Percentiles rank a stretch among this genome's conserved stretches.
These are phyloP conservation scores for Craniophora ligustri DNA, from an alignment of 2,888 invertebrate species.

Conservation along the genomic window DNA sequence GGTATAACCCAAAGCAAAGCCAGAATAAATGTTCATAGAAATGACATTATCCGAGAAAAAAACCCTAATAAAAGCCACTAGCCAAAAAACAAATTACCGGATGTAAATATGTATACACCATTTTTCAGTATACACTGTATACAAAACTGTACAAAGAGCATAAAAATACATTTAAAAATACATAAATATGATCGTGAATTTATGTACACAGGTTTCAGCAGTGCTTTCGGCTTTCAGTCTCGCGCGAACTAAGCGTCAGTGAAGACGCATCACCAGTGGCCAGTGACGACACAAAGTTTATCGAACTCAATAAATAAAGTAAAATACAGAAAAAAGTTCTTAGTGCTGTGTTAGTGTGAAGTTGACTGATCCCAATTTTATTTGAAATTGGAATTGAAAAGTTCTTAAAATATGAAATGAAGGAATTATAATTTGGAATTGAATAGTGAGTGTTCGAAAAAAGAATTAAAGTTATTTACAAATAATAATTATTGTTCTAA, in stretches of 20 bases:
- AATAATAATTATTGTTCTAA: background rate
- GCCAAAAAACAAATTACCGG: too few relatives aligned
- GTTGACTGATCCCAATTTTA: too few relatives aligned
- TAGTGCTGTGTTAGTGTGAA: conserved; percentile 10
- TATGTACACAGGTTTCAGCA: conserved; percentile 47
- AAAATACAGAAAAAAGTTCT: background rate
- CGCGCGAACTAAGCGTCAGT: conserved; percentile 27
- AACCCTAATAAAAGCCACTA: too few relatives aligned
- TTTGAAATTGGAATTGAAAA: background rate
- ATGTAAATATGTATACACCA: background rate
- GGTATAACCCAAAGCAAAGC: too few relatives aligned
- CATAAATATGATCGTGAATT: conserved; percentile 50
- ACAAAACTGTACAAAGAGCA: conserved; percentile 32
- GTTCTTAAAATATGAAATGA: background rate
- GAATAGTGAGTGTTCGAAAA: background rate
- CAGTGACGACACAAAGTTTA: conserved; percentile 30
- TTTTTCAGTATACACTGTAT: conserved; percentile 9
- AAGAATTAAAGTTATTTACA: background rate
- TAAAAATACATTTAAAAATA: conserved; percentile 43
- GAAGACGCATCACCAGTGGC: conserved; percentile 22
- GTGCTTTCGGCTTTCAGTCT: conserved; percentile 44
- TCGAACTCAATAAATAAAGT: conserved; percentile 10
- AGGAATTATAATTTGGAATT: background rate
- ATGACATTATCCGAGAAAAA: too few relatives aligned
- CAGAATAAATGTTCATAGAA: too few relatives aligned